Conservation (phyloP, 2,797 vertebrate genomes). For the Xyrichtys novacula region DNA sequence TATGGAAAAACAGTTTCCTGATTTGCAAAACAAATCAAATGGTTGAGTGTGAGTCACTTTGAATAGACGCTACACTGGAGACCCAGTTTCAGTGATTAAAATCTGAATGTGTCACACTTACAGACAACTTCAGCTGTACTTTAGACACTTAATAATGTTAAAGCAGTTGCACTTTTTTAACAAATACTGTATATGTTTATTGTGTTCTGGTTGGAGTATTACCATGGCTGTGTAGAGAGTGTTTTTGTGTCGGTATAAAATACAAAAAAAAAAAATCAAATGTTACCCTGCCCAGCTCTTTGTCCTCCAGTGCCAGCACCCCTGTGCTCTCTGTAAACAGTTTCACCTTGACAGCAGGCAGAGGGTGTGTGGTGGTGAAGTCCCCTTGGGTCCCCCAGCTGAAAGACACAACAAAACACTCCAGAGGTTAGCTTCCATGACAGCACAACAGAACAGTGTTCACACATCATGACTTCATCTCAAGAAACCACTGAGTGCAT, state of each 20-base stretch:
- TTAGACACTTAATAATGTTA: background rate
- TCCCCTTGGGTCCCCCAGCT: constrained; percentile 99
- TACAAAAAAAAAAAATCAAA: constrained; percentile 31
- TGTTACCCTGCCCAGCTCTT: constrained; percentile 96
- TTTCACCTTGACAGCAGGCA: constrained; percentile 99
- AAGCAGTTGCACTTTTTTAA: no score
- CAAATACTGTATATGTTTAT: no score
- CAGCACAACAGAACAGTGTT: constrained; percentile 21
- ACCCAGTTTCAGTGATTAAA: constrained; percentile 9
- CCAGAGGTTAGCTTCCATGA: constrained; percentile 68
- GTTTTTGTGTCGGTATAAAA: constrained; percentile 1
- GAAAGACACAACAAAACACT: constrained; percentile 78
- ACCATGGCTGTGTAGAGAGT: background rate
- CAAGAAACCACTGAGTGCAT: background rate
- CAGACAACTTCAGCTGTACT: constrained; percentile 6
- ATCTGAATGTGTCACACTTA: constrained; percentile 15
- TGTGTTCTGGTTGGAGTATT: background rate
- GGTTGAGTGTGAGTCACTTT: constrained; percentile 11
- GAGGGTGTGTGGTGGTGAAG: constrained; percentile 96
- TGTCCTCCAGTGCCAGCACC: constrained; percentile 98
- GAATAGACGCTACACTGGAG: background rate
- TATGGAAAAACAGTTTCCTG: background rate
- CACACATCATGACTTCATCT: constrained; percentile 38
- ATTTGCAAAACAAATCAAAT: background rate
- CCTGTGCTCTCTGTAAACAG: constrained; percentile 99